A percentile compares a stretch with the other conserved stretches of the same genome.
Conservation (phyloP, 2,113 vertebrate species). For the Aythya baeri region DNA sequence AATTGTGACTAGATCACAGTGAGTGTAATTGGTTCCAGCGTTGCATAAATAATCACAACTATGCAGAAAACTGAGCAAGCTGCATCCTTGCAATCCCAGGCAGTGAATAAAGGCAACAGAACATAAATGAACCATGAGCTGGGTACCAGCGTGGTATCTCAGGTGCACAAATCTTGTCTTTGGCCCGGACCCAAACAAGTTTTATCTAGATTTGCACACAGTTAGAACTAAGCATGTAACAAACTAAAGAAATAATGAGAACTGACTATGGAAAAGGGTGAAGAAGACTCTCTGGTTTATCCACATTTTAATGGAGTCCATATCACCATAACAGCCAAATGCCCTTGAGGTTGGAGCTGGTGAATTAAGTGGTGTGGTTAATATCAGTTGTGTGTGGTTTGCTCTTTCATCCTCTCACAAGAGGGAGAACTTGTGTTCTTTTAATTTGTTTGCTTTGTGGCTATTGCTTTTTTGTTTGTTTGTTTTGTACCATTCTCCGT, state of each 20-base stretch:
- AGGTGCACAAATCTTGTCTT: not conserved
- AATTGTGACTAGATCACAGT: not conserved
- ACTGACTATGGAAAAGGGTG: not conserved
- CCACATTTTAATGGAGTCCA: not conserved
- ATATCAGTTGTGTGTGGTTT: not conserved
- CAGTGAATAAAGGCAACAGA: conserved; percentile 6
- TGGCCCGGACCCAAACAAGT: not conserved
- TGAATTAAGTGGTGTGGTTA: not conserved
- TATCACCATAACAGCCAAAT: not conserved
- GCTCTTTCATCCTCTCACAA: not conserved
- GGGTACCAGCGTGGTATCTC: not conserved
- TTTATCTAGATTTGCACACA: not conserved
- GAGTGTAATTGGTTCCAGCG: not conserved
- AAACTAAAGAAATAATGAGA: not conserved
- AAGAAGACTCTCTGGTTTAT: not conserved
- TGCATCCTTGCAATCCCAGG: not conserved
- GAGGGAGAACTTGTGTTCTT: not conserved
- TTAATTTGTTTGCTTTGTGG: not conserved
- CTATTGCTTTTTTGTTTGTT: not conserved
- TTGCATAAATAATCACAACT: not conserved
- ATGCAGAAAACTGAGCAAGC: not conserved
- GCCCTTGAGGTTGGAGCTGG: not conserved
- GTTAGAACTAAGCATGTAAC: not conserved
- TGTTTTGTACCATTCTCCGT: not conserved
- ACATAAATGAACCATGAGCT: not conserved